phyloP scores from a whole-genome alignment of 2,113 vertebrate genomes.

The Labeo rohita region DNA sequence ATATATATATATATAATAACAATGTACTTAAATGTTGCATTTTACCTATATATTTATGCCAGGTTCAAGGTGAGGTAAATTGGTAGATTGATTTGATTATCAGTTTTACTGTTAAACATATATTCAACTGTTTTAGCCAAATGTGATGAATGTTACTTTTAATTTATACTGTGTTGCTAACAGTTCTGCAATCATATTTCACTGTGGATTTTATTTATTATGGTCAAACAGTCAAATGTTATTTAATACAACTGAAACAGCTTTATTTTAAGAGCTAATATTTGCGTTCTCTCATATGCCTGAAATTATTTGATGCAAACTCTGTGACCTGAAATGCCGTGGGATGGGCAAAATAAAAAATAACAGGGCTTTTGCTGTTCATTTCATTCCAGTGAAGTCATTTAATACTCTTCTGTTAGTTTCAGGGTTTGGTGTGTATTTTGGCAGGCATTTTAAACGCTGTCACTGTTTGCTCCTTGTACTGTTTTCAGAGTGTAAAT shows the following conservation, averaged over 20 bases:
- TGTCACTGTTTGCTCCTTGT: not conserved
- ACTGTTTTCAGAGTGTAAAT: not conserved
- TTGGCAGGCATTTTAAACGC: not conserved
- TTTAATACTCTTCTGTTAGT: not conserved
- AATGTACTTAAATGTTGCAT: not conserved
- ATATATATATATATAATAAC: too few species aligned
- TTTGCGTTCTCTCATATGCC: not conserved
- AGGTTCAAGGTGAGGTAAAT: not conserved
- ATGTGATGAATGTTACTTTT: not conserved
- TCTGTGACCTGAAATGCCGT: not conserved
- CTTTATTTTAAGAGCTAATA: constrained; percentile 23
- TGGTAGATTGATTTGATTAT: not conserved
- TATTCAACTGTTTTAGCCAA: not conserved
- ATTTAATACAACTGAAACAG: not conserved
- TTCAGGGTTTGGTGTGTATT: not conserved
- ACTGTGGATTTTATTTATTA: not conserved
- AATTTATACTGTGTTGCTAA: not conserved
- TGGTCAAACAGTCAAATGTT: not conserved
- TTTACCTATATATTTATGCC: not conserved
- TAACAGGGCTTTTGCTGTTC: not conserved
- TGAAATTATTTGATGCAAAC: not conserved
- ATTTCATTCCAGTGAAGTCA: not conserved
- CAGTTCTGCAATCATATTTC: not conserved
- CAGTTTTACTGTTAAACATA: not conserved
- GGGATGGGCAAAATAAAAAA: not conserved